Base-by-base conservation (phyloP, 2,113 vertebrate species). In the Alosa alosa region DNA sequence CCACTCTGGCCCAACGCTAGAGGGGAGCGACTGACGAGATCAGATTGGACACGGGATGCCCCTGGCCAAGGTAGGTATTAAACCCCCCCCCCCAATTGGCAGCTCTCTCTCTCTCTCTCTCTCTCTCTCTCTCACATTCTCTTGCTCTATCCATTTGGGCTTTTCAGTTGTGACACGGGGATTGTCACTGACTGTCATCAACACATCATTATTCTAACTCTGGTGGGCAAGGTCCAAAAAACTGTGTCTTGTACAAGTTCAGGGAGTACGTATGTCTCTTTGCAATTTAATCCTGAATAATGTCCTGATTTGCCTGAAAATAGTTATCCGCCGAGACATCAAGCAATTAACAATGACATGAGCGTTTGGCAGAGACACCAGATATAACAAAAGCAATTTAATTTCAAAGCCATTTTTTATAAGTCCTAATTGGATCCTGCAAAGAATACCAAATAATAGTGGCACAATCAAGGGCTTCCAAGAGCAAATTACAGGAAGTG, bases 1-100 rank as follows among this genome's bases (percentile, higher is more conserved):
- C 82, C 57, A 86, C 84, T 84, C 81, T 31, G 64, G 22, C 60
- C n/a, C 6, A 68, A 11, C 22, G 60, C 64, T 72, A 60, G 46
- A 41, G 88, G 60, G 8, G 91, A 91, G 91, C 93, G 90, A 82
- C 64, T 93, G 94, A 95, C 78, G 82, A 91, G 92, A 94, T 92
- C 90, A 91, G 88, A 94, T 85, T 88, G 92, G 93, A 94, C 92
- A 47, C 92, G 90, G 90, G 90, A 90, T 82, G 85, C 93, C 90
- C 91, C 92, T 86, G 83, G 90, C 91, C 92, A 90, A 92, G 91
- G 91, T 89, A 92, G 87, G 88, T 46, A 88, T n/a, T 82, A 90
- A 89, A 87, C 84, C 90, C 82, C 64, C 89, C 86, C 89, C 85
- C 36, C 85, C 81, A 83, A 78, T 87, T 85, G 81, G 78, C 72